Evolutionary conservation across 2,797 vertebrate genomes (phyloP).

Genomic region (Spizella passerina): DNA sequence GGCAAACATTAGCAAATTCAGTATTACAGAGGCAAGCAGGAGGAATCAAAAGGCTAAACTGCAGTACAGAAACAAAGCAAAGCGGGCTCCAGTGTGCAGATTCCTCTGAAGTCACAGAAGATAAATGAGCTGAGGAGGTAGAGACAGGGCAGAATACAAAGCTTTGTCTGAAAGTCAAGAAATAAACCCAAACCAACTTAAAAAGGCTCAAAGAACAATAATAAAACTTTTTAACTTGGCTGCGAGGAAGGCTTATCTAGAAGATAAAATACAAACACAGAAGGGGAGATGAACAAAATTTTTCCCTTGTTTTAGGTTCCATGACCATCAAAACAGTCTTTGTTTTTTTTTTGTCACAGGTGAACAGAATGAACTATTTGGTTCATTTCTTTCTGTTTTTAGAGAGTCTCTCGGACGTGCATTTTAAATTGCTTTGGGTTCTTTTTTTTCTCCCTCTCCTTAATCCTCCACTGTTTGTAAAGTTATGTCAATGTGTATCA

Average conservation of each 20-base stretch:
- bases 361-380: neutral
- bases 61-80: constrained; percentile 7
- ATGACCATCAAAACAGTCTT: neutral
- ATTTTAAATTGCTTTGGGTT: neutral
- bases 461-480: neutral
- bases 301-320: neutral
- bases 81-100: neutral
- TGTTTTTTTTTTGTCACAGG: neutral
- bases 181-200: neutral
- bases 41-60: neutral
- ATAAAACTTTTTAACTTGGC: constrained; percentile 42
- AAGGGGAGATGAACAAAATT: constrained; percentile 57
- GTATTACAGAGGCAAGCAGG: neutral
- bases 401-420: accelerated
- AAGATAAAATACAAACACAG: constrained; percentile 57
- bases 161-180: constrained; percentile 53
- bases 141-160: constrained; percentile 45
- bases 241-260: constrained; percentile 36
- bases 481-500: neutral
- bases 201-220: neutral
- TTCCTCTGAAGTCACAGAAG: constrained; percentile 1
- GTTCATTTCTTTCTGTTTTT: neutral
- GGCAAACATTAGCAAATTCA: neutral
- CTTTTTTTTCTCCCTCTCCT: neutral
- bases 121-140: constrained; percentile 40